These are phyloP conservation scores for Ornithoptera alexandrae DNA, from an alignment of 2,888 invertebrate genomes.

Conservation along the genomic window DNA sequence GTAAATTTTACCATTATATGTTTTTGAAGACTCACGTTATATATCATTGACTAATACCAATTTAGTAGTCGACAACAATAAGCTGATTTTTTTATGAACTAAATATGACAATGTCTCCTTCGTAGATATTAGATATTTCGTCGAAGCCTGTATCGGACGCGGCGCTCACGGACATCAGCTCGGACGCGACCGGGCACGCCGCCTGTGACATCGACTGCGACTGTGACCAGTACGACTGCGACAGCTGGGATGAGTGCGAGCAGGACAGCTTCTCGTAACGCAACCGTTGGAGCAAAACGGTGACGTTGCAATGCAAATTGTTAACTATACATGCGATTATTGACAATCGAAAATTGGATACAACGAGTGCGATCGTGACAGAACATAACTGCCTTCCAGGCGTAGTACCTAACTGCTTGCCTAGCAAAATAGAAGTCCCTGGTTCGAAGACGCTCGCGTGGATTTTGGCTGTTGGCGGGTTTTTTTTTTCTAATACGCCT, in stretches of 20 bases:
- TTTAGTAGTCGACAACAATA: too few species aligned
- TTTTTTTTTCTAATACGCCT: too few species aligned
- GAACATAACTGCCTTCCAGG: too few species aligned
- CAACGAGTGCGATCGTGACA: too few species aligned
- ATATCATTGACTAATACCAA: too few species aligned
- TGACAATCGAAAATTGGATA: not conserved
- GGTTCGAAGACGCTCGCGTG: too few species aligned
- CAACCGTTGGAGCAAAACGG: slow-evolving; percentile 11
- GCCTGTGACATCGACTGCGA: slow-evolving; percentile 78
- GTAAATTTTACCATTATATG: too few species aligned
- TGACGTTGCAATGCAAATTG: not conserved
- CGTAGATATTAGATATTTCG: slow-evolving; percentile 73
- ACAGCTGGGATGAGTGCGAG: slow-evolving; percentile 79
- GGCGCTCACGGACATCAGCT: slow-evolving; percentile 73
- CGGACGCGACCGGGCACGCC: slow-evolving; percentile 76
- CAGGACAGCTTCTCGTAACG: slow-evolving; percentile 76
- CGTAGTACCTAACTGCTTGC: too few species aligned
- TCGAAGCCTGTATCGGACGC: slow-evolving; percentile 77
- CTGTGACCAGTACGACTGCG: slow-evolving; percentile 73
- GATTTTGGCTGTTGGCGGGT: too few species aligned
- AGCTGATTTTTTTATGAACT: not conserved
- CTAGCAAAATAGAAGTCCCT: too few species aligned
- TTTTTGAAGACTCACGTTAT: too few species aligned
- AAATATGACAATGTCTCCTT: not conserved
- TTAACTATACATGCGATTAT: slow-evolving; percentile 9